These are phyloP conservation scores for Myzus persicae DNA, from an alignment of 1,140 invertebrate genomes.

Conservation along the genomic window DNA sequence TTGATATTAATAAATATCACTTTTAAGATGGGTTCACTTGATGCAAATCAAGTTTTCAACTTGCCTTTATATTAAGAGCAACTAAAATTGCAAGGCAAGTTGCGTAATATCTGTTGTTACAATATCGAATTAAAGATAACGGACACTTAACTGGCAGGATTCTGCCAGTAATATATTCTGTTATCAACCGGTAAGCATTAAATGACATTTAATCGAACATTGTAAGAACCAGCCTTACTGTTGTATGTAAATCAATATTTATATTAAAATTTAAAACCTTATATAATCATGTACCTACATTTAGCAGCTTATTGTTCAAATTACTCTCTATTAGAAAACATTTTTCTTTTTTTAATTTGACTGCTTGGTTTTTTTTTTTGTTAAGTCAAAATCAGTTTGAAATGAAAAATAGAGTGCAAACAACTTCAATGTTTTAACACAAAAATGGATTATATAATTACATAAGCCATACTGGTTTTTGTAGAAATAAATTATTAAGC, in stretches of 20 bases:
- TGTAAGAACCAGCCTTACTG: background rate
- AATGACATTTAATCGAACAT: too few species aligned
- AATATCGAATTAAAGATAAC: too few species aligned
- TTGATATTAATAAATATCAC: background rate
- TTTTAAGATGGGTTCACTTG: too few species aligned
- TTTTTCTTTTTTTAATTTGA: too few species aligned
- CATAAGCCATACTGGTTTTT: background rate
- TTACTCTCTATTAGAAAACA: too few species aligned
- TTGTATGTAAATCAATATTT: background rate
- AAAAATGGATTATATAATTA: background rate
- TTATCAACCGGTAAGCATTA: too few species aligned
- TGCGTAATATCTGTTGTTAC: too few species aligned
- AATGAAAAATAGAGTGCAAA: background rate
- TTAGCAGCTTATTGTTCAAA: background rate
- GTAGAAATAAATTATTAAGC: background rate
- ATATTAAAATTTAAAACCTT: background rate
- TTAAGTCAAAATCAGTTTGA: background rate
- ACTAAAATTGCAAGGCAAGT: too few species aligned
- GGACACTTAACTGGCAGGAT: too few species aligned
- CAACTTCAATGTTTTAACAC: background rate
- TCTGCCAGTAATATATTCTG: too few species aligned
- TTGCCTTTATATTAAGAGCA: too few species aligned
- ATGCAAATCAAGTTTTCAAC: too few species aligned
- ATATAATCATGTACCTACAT: background rate
- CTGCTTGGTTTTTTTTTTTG: background rate